phyloP scores from a whole-genome alignment of 2,888 invertebrate species.

The Dichetophora obliterata region DNA sequence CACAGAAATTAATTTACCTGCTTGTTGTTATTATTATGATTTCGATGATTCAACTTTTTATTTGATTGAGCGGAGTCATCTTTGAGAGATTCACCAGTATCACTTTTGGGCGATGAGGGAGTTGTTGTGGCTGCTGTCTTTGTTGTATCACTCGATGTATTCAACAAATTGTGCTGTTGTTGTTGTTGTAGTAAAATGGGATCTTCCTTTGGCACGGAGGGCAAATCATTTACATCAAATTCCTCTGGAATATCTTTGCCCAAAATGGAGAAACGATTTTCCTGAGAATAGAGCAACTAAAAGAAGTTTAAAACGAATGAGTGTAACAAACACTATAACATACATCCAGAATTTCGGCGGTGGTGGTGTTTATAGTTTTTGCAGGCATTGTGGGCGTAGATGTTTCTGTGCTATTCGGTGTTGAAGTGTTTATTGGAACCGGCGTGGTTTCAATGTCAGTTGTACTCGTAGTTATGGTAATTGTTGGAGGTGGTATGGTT shows the following conservation, averaged over 20 bases:
- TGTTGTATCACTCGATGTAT: constrained; percentile 58
- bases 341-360: constrained; percentile 53
- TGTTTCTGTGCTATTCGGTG: neutral
- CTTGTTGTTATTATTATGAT: constrained; percentile 61
- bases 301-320: constrained; percentile 9
- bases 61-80: constrained; percentile 47
- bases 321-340: constrained; percentile 10
- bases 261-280: constrained; percentile 50
- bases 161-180: constrained; percentile 48
- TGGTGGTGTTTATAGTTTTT: constrained; percentile 53
- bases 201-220: constrained; percentile 51
- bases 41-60: constrained; percentile 54
- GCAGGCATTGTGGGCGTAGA: constrained; percentile 47
- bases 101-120: constrained; percentile 21
- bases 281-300: constrained; percentile 26
- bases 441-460: constrained; percentile 26
- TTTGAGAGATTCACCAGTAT: constrained; percentile 32
- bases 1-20: constrained; percentile 51
- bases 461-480: constrained; percentile 30
- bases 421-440: constrained; percentile 8
- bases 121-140: constrained; percentile 26
- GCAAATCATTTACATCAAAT: constrained; percentile 54
- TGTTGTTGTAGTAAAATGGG: constrained; percentile 39
- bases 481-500: constrained; percentile 39
- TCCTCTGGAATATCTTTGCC: constrained; percentile 48